A percentile compares a stretch with the other conserved stretches of the same genome.
Conservation (phyloP, 1,140 invertebrate genomes). For the Ooceraea biroi region DNA sequence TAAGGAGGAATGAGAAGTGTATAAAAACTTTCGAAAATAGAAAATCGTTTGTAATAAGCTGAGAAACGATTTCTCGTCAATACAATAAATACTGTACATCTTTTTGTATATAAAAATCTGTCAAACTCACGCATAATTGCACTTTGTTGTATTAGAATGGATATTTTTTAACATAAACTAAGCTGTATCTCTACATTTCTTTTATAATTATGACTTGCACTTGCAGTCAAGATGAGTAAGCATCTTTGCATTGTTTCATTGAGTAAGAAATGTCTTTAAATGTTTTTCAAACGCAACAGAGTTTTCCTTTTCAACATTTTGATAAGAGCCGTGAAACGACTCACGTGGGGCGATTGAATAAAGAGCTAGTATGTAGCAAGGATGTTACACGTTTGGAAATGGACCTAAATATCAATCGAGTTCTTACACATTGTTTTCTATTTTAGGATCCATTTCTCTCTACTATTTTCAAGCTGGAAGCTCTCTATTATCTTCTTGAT, state of each 20-base stretch:
- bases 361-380: constrained; percentile 5
- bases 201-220: constrained; percentile 25
- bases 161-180: neutral
- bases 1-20: constrained; percentile 21
- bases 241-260: neutral
- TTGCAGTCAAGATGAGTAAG: constrained; percentile 22
- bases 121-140: constrained; percentile 37
- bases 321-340: constrained; percentile 16
- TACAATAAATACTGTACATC: neutral
- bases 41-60: neutral
- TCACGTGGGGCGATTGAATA: constrained; percentile 31
- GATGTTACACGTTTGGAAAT: constrained; percentile 5
- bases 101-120: neutral
- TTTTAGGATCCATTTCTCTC: constrained; percentile 11
- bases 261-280: neutral
- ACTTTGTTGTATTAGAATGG: constrained; percentile 19
- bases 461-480: constrained; percentile 4
- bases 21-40: constrained; percentile 37
- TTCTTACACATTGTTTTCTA: neutral
- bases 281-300: constrained; percentile 40
- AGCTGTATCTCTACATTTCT: no score
- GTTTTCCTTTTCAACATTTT: constrained; percentile 17
- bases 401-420: no score
- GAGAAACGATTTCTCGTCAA: neutral
- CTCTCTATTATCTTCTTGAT: no score